Conservation (phyloP, 2,113 vertebrate genomes). For the Brachyhypopomus gauderio region DNA sequence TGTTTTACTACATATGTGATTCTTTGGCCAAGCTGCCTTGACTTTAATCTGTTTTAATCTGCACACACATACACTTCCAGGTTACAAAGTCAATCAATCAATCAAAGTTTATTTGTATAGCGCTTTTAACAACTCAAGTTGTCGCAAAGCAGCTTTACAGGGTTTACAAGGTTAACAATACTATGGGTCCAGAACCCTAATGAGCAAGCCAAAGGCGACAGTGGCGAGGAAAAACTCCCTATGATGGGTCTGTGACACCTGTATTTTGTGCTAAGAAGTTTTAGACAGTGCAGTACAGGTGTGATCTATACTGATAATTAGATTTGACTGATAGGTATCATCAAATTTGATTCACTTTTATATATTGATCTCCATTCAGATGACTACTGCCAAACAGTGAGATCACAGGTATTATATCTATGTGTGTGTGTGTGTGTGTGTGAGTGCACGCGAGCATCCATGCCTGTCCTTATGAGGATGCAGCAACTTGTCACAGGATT, state of each 20-base stretch:
- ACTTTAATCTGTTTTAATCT: conserved; percentile 42
- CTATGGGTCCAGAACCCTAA: too few relatives aligned
- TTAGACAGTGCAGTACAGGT: too few relatives aligned
- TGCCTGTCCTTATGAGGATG: background rate
- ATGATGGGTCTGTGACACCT: background rate
- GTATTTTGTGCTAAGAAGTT: background rate
- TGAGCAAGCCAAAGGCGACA: too few relatives aligned
- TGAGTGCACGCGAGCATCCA: background rate
- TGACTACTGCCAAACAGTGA: background rate
- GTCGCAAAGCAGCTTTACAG: too few relatives aligned
- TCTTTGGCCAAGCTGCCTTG: background rate
- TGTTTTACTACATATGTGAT: conserved; percentile 17
- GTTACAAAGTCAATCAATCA: too few relatives aligned
- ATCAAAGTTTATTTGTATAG: too few relatives aligned
- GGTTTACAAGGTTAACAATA: too few relatives aligned
- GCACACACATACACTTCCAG: background rate
- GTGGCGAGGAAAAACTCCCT: too few relatives aligned
- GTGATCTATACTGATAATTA: too few relatives aligned
- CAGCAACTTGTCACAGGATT: background rate
- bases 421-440: conserved; percentile 29
- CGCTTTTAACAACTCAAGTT: too few relatives aligned
- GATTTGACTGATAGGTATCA: too few relatives aligned
- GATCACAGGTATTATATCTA: background rate
- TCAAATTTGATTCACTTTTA: too few relatives aligned
- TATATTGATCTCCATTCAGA: background rate